Percentiles rank a stretch among this genome's conserved stretches.
These are phyloP conservation scores for Lycaena phlaeas DNA, from an alignment of 2,888 invertebrate genomes.

Conservation along the genomic window DNA sequence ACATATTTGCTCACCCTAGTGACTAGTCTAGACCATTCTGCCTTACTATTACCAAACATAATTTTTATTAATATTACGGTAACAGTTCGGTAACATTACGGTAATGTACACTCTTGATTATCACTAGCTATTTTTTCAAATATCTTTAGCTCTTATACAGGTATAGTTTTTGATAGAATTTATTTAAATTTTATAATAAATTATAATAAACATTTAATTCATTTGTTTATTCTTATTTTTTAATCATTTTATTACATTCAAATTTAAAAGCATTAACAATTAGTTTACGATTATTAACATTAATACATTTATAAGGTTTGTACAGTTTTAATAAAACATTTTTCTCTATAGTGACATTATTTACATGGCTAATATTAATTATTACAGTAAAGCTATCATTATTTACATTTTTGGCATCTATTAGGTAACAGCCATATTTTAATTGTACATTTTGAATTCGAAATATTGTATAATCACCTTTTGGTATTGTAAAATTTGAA, in stretches of 20 bases:
- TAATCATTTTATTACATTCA: slow-evolving; percentile 30
- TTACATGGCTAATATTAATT: slow-evolving; percentile 39
- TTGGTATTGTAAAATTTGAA: slow-evolving; percentile 52
- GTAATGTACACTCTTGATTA: no score
- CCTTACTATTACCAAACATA: no score
- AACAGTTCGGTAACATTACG: no score
- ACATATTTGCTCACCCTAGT: no score
- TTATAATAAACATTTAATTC: no score
- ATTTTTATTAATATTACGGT: no score
- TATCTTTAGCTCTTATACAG: no score
- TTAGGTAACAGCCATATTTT: slow-evolving; percentile 44
- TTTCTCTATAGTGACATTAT: slow-evolving; percentile 25
- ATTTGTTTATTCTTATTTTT: neutral
- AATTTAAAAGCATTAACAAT: slow-evolving; percentile 55
- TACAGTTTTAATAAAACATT: slow-evolving; percentile 43
- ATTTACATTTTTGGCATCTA: slow-evolving; percentile 34
- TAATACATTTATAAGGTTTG: slow-evolving; percentile 40
- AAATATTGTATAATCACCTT: slow-evolving; percentile 35
- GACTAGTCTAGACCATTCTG: no score
- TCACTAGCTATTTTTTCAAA: no score
- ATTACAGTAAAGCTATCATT: slow-evolving; percentile 35
- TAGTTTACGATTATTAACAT: slow-evolving; percentile 30
- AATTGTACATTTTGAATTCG: slow-evolving; percentile 35
- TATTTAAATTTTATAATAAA: no score
- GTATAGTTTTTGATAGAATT: no score